A percentile compares a stretch with the other conserved stretches of the same genome.
Conservation (phyloP, 1,140 invertebrate genomes). For the Drosophila lini region DNA sequence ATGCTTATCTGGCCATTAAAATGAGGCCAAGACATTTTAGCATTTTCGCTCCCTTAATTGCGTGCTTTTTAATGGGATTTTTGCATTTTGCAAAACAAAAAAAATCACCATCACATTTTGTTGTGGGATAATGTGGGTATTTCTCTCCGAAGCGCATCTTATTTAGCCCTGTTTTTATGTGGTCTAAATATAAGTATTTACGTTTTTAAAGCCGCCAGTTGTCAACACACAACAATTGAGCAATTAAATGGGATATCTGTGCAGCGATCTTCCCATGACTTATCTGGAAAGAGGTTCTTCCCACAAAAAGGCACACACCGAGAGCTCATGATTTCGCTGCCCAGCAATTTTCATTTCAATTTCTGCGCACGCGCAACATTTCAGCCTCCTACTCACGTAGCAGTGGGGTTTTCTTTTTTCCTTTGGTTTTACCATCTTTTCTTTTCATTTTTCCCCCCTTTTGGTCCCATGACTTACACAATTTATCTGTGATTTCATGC, state of each 20-base stretch:
- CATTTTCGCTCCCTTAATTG: conserved; percentile 42
- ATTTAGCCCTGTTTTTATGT: conserved; percentile 2
- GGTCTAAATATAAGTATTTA: conserved; percentile 43
- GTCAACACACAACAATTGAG: conserved; percentile 73
- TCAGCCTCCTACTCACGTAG: conserved; percentile 38
- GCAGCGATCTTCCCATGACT: conserved; percentile 53
- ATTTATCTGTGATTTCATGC: conserved; percentile 67
- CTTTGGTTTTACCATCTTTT: background rate
- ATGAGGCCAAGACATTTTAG: conserved; percentile 57
- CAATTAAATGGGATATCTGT: conserved; percentile 48
- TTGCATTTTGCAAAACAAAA: conserved; percentile 44
- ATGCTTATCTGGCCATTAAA: conserved; percentile 73
- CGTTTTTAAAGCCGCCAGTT: conserved; percentile 31
- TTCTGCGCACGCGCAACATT: conserved; percentile 52
- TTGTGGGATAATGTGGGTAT: conserved; percentile 5
- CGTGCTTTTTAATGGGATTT: conserved; percentile 65
- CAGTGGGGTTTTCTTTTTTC: conserved; percentile 1
- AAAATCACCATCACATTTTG: conserved; percentile 38
- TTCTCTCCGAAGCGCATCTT: conserved; percentile 2
- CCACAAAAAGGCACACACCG: conserved; percentile 3
- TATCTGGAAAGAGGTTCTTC: conserved; percentile 45
- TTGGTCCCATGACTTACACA: conserved; percentile 43
- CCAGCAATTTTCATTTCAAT: conserved; percentile 61
- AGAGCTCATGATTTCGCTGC: conserved; percentile 12
- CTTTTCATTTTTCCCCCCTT: conserved; percentile 6